These are phyloP conservation scores for Drosophila neoperkinsi DNA, from an alignment of 2,888 invertebrate genomes.

Conservation along the genomic window DNA sequence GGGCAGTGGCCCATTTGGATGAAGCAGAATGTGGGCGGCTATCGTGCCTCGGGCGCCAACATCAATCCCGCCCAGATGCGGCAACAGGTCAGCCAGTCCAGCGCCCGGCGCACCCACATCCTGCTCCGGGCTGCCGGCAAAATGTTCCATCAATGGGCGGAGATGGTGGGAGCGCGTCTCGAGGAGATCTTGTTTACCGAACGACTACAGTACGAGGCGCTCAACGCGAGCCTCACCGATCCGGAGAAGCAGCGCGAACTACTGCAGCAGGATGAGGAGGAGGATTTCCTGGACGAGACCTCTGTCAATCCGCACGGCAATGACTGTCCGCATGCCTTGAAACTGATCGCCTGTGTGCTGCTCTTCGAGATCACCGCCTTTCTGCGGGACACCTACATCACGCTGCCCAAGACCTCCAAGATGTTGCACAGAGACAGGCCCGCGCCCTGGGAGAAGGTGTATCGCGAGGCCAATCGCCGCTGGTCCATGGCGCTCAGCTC, in stretches of 20 bases:
- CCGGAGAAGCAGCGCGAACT: conserved; percentile 91
- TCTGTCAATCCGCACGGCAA: conserved; percentile 89
- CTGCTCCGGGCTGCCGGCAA: conserved; percentile 96
- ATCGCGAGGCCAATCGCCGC: conserved; percentile 93
- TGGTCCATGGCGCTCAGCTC: conserved; percentile 98
- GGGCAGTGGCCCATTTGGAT: conserved; percentile 99
- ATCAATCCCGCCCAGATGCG: conserved; percentile 84
- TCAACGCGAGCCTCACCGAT: conserved; percentile 89
- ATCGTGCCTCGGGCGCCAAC: conserved; percentile 89
- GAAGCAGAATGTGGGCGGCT: conserved; percentile 91
- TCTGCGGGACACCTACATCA: conserved; percentile 97
- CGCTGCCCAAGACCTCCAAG: conserved; percentile 90
- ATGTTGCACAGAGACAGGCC: conserved; percentile 91
- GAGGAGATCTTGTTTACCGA: conserved; percentile 96
- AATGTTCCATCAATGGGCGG: conserved; percentile 92
- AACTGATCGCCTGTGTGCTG: conserved; percentile 96
- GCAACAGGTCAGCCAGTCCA: conserved; percentile 86
- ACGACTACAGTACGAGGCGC: conserved; percentile 89
- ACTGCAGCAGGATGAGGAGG: conserved; percentile 94
- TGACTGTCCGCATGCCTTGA: conserved; percentile 94
- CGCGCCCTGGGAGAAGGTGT: conserved; percentile 92
- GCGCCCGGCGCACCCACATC: conserved; percentile 88
- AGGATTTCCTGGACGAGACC: conserved; percentile 95
- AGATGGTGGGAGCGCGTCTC: conserved; percentile 93
- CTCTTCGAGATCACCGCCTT: conserved; percentile 99